phyloP scores from a whole-genome alignment of 2,113 vertebrate genomes.

The Notothenia coriiceps region DNA sequence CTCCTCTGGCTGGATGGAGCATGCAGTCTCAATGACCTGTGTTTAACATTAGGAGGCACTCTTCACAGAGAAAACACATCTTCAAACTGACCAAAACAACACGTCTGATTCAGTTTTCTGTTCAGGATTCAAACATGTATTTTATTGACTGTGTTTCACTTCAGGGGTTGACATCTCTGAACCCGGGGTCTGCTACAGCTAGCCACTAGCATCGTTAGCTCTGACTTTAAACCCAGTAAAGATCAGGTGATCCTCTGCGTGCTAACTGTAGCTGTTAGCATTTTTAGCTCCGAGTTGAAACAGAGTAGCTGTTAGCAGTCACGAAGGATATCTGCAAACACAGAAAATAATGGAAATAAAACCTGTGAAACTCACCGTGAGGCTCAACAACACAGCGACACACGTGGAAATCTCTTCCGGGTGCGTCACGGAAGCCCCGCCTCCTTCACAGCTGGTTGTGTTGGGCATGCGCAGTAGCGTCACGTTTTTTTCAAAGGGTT shows the following conservation, averaged over 20 bases:
- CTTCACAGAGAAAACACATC: neutral
- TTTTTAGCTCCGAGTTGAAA: no score
- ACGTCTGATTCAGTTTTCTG: neutral
- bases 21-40: neutral
- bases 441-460: conserved; percentile 3
- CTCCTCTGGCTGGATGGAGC: neutral
- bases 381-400: neutral
- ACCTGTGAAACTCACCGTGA: conserved; percentile 26
- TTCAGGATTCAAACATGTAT: neutral
- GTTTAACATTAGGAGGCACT: neutral
- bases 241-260: neutral
- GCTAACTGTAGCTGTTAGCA: conserved; percentile 10
- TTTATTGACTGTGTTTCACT: neutral
- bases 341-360: neutral
- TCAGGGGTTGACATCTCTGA: neutral
- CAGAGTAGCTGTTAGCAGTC: no score
- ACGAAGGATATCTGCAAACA: no score
- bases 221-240: neutral
- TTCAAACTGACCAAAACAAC: neutral
- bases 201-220: neutral
- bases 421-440: conserved; percentile 46
- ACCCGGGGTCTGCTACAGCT: neutral
- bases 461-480: conserved; percentile 56
- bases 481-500: neutral
- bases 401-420: conserved; percentile 57